Evolutionary conservation across 2,113 vertebrate genomes (phyloP).

Genomic region (Hiodon alosoides): DNA sequence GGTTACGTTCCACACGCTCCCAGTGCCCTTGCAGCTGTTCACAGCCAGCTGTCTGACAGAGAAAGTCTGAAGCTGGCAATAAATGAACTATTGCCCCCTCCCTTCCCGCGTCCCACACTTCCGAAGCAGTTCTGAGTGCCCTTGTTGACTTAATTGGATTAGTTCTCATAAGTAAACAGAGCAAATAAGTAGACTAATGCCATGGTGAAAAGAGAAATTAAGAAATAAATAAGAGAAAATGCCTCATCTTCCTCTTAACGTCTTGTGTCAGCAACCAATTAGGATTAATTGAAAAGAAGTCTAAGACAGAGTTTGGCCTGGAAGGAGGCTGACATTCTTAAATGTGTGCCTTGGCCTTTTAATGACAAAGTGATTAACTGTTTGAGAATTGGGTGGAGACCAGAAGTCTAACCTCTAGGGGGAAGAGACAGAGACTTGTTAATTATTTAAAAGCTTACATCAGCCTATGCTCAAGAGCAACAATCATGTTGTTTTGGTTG

Average conservation of each 20-base stretch:
- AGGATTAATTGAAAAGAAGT: slow-evolving; percentile 47
- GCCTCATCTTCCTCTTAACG: slow-evolving; percentile 50
- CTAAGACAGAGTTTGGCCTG: slow-evolving; percentile 43
- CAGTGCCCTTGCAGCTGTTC: slow-evolving; percentile 66
- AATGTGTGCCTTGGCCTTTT: slow-evolving; percentile 63
- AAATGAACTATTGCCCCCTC: slow-evolving; percentile 70
- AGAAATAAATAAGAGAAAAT: slow-evolving; percentile 66
- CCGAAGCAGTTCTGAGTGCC: slow-evolving; percentile 70
- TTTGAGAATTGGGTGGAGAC: slow-evolving; percentile 72
- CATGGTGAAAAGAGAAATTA: slow-evolving; percentile 62
- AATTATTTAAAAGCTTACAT: slow-evolving; percentile 76
- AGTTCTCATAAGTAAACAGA: slow-evolving; percentile 76
- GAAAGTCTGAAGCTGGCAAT: slow-evolving; percentile 60
- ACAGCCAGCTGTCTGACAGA: slow-evolving; percentile 62
- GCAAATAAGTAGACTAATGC: slow-evolving; percentile 70
- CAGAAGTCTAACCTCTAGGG: slow-evolving; percentile 61
- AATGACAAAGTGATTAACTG: slow-evolving; percentile 66
- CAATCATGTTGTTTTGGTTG: slow-evolving; percentile 76
- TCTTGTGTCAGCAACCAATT: slow-evolving; percentile 41
- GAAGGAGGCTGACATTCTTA: slow-evolving; percentile 37
- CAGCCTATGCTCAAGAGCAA: slow-evolving; percentile 67
- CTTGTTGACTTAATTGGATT: slow-evolving; percentile 80
- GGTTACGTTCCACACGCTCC: slow-evolving; percentile 30
- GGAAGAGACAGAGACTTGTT: slow-evolving; percentile 72
- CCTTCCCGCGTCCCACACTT: slow-evolving; percentile 59